phyloP scores from a whole-genome alignment of 2,888 invertebrate genomes.

The Azorinus chamasolen region DNA sequence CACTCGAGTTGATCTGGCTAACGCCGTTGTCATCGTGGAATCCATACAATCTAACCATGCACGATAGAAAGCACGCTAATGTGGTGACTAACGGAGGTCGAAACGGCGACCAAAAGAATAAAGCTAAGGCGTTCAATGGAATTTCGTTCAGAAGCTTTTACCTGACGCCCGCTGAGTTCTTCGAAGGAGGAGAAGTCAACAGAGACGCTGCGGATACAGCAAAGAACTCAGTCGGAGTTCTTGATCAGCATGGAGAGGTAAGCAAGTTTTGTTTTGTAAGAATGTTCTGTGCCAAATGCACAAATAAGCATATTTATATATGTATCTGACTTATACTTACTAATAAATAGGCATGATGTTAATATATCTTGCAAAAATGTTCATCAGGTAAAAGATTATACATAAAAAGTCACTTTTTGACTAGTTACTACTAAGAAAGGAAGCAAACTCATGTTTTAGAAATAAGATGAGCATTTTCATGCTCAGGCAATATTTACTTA shows the following conservation, averaged over 20 bases:
- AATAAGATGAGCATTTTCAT: too few relatives aligned
- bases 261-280: too few relatives aligned
- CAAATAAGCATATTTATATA: too few relatives aligned
- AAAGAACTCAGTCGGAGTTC: conserved; percentile 61
- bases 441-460: too few relatives aligned
- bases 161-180: conserved; percentile 70
- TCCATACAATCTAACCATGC: conserved; percentile 67
- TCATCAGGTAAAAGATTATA: too few relatives aligned
- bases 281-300: too few relatives aligned
- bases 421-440: too few relatives aligned
- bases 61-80: background rate
- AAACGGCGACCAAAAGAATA: conserved; percentile 51
- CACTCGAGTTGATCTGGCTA: conserved; percentile 79
- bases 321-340: too few relatives aligned
- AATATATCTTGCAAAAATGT: too few relatives aligned
- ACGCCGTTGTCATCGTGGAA: conserved; percentile 81
- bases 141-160: conserved; percentile 56
- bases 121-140: conserved; percentile 66
- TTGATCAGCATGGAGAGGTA: conserved; percentile 60
- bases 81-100: conserved; percentile 39
- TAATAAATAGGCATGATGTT: too few relatives aligned
- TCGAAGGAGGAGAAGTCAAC: conserved; percentile 60
- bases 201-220: conserved; percentile 68
- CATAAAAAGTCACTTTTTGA: too few relatives aligned
- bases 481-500: too few relatives aligned